phyloP scores from a whole-genome alignment of 2,888 invertebrate genomes.

The Drosophila quinaria region DNA sequence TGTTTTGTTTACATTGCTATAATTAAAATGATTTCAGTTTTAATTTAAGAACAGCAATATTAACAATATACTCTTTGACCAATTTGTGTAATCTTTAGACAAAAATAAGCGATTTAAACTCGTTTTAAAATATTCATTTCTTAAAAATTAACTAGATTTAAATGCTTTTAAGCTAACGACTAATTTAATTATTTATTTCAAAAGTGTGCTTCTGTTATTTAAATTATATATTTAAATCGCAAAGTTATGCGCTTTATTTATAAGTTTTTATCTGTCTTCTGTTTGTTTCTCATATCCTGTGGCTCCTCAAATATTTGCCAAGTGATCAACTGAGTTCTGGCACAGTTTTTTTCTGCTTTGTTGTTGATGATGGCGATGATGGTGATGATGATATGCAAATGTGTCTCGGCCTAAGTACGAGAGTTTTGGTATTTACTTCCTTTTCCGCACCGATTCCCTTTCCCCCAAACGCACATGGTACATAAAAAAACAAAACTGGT shows the following conservation, averaged over 20 bases:
- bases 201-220: background rate
- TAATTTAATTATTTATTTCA: background rate
- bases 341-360: constrained; percentile 42
- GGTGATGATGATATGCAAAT: constrained; percentile 64
- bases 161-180: background rate
- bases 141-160: background rate
- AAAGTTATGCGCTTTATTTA: background rate
- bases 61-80: background rate
- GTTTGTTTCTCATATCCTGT: constrained; percentile 16
- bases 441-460: constrained; percentile 11
- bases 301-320: constrained; percentile 20
- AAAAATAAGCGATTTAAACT: background rate
- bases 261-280: constrained; percentile 6
- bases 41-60: background rate
- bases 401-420: constrained; percentile 28
- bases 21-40: constrained; percentile 1
- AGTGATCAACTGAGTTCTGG: constrained; percentile 35
- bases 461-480: constrained; percentile 13
- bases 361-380: constrained; percentile 10
- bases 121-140: background rate
- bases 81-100: background rate
- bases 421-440: constrained; percentile 22
- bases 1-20: background rate
- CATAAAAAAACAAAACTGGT: constrained; percentile 22
- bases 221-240: constrained; percentile 4